Percentiles rank a stretch among this genome's conserved stretches.
Evolutionary conservation across 2,888 invertebrate species (phyloP).

Genomic region (Diadromus collaris): DNA sequence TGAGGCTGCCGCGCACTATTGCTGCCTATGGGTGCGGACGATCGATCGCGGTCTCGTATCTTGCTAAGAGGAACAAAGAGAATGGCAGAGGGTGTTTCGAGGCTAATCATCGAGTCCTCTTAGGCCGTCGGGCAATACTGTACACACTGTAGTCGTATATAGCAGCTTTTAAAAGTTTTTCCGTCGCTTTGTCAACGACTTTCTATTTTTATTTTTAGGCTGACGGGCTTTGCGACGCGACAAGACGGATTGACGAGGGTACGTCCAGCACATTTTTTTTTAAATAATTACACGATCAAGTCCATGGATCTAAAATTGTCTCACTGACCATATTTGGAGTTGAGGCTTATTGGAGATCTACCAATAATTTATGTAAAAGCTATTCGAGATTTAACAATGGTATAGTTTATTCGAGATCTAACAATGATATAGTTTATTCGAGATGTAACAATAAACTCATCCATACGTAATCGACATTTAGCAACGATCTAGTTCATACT

Average conservation of each 20-base stretch:
- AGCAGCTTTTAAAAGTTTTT: slow-evolving; percentile 45
- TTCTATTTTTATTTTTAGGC: slow-evolving; percentile 19
- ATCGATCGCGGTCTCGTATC: slow-evolving; percentile 70
- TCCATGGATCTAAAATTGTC: neutral
- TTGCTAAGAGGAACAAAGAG: slow-evolving; percentile 62
- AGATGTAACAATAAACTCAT: too few species aligned
- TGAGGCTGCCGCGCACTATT: slow-evolving; percentile 68
- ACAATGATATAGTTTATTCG: too few species aligned
- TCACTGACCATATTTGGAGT: neutral
- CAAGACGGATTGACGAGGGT: slow-evolving; percentile 28
- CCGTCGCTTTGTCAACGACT: slow-evolving; percentile 51
- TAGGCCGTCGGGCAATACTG: slow-evolving; percentile 31
- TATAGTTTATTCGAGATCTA: too few species aligned
- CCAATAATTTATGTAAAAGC: too few species aligned
- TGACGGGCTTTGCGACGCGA: neutral
- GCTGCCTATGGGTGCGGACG: slow-evolving; percentile 55
- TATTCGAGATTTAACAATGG: too few species aligned
- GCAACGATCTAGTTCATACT: neutral
- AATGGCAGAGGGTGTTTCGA: slow-evolving; percentile 67
- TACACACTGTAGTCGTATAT: slow-evolving; percentile 4
- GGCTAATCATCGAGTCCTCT: slow-evolving; percentile 71
- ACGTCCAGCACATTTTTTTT: neutral
- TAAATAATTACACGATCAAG: neutral
- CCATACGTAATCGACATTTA: too few species aligned
- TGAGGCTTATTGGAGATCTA: neutral